Evolutionary conservation across 1,140 invertebrate genomes (phyloP).

Genomic region (Chionoecetes opilio): DNA sequence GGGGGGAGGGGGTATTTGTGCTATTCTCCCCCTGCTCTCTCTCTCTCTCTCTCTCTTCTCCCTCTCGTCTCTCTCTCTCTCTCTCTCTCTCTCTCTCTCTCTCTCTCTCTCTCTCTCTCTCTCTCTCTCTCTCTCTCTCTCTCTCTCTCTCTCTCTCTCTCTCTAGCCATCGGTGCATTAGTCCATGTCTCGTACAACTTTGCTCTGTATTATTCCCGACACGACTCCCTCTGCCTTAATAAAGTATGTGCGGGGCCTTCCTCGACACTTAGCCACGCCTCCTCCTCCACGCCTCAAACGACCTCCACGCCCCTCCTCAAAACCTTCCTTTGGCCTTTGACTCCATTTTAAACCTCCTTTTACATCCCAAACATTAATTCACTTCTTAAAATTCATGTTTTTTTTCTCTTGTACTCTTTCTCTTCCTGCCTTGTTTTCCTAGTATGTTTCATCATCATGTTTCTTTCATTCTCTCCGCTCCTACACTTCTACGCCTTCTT

Average conservation of each 20-base stretch:
- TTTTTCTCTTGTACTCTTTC: not conserved
- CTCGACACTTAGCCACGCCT: not conserved
- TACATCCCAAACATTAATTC: not conserved
- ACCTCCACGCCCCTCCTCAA: not conserved
- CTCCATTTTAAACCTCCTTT: not conserved
- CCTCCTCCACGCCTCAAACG: not conserved
- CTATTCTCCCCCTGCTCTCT: too few relatives aligned
- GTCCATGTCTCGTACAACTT: not conserved
- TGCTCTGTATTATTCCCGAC: not conserved
- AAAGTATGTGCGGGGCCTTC: not conserved
- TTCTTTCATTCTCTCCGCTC: too few relatives aligned
- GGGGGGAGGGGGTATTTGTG: too few relatives aligned
- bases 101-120: conserved; percentile 8
- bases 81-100: not conserved
- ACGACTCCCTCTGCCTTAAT: not conserved
- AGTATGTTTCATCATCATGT: too few relatives aligned
- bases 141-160: not conserved
- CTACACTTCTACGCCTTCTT: too few relatives aligned
- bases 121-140: conserved; percentile 8
- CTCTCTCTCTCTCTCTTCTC: too few relatives aligned
- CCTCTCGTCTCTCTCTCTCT: too few relatives aligned
- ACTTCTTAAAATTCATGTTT: not conserved
- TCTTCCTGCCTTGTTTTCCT: not conserved
- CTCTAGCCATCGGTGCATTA: not conserved
- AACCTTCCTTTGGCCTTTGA: not conserved